Evolutionary conservation across 1,140 invertebrate species (phyloP), one percentile per base, ranked within the genome.

Genomic region (Bombus sylvicola): DNA sequence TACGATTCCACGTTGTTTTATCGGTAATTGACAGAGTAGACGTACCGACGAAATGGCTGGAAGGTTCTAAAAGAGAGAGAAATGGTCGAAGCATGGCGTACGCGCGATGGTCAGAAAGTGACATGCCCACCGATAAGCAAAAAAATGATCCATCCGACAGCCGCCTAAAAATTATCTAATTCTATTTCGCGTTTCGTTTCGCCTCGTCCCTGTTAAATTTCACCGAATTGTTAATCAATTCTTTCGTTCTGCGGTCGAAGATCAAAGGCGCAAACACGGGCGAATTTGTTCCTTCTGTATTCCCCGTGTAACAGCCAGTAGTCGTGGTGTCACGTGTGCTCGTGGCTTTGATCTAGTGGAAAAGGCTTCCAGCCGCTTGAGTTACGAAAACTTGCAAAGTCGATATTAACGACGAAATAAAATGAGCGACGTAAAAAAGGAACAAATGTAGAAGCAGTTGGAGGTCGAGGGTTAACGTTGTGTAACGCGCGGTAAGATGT

Each of bases 1-100:
- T 68, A 15, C 43, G 13, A 28, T 41, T 86, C 81, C 85, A 88
- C 82, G 87, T 77, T 90, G 89, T 92, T 90, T 92, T 92, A 87
- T 92, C 90, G 90, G 89, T 93, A 92, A 93, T 92, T 93, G 91
- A 93, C 90, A 91, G 83, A 82, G 77, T 87, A 86, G 79, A 87
- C 75, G 88, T 88, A 84, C 79, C 47, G 85, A 59, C 64, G 73
- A 68, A 83, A 66, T 81, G 43, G 72, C 15, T 22, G 62, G 9
- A 22, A 73, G 77, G 66, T 68, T 3, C 81, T 87, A 87, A 86
- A 85, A 80, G 83, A 86, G 72, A 86, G 72, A 87, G 68, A 73
- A 18, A 43, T 59, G 57, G 37, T 18, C 25, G 73, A 88, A 88
- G 87, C 43, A 68, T 37, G 31, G 25, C 75, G 73, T n/a, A n/a